Percentiles rank a stretch among this genome's conserved stretches.
These are phyloP conservation scores for Xestia rhomboidea DNA, from an alignment of 2,888 invertebrate species.

Conservation along the genomic window DNA sequence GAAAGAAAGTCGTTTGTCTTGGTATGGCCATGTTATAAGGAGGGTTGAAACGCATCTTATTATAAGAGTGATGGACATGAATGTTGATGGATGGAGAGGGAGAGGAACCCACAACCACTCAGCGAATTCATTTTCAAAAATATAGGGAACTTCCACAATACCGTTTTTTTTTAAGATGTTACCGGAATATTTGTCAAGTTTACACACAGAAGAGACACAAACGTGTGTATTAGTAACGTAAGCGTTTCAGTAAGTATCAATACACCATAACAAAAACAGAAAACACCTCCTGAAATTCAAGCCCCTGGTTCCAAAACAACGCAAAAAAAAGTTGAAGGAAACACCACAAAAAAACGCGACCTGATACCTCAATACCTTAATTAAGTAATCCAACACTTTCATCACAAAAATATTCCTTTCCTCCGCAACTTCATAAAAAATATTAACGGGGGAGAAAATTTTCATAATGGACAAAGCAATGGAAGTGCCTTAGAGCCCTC, in stretches of 20 bases:
- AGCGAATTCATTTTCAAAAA: background rate
- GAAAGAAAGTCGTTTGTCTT: no score
- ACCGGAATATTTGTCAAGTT: no score
- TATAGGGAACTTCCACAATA: background rate
- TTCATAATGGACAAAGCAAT: constrained; percentile 74
- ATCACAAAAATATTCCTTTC: constrained; percentile 56
- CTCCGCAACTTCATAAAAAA: constrained; percentile 62
- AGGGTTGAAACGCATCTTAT: no score
- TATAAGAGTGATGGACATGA: no score
- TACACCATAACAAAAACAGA: background rate
- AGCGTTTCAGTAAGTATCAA: background rate
- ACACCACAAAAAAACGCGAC: constrained; percentile 29
- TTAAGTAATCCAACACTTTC: constrained; percentile 68
- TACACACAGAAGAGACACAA: background rate
- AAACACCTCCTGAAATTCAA: constrained; percentile 3
- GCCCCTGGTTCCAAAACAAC: constrained; percentile 8
- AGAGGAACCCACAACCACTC: no score
- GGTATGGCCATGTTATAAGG: no score
- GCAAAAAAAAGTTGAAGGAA: constrained; percentile 20
- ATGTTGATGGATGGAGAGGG: no score
- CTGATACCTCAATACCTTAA: constrained; percentile 59
- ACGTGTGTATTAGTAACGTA: no score
- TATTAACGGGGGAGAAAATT: constrained; percentile 68
- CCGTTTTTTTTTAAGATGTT: background rate
- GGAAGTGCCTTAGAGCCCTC: constrained; percentile 66